Base-by-base conservation (phyloP, 2,797 vertebrate genomes). In the Xiphophorus birchmanni region DNA sequence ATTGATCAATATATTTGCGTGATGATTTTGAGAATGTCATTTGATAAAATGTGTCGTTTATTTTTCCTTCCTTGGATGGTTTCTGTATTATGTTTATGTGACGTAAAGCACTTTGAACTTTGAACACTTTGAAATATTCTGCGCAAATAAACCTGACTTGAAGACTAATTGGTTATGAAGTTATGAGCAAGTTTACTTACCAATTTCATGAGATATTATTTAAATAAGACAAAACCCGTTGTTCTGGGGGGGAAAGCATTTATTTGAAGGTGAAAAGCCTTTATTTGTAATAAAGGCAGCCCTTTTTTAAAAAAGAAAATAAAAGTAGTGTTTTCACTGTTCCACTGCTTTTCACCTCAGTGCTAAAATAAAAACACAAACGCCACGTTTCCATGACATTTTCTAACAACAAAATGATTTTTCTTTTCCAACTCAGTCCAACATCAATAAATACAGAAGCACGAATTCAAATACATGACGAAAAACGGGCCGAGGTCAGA, bases 241-340 rank as follows among this genome's bases (percentile, higher is more conserved):
- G 42, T 8, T 58, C 69, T 15, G 37, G 86, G 52, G 42, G 73
- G 63, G 83, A 85, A 74, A 65, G 79, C 42, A 8, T 92, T 91
- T 91, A 93, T 89, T 89, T 37, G 56, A 2, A 75, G 44, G 69
- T 15, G 44, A 18, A 26, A 81, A 45, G 65, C 80, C 35, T 58
- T 75, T 69, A 81, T 85, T 83, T 60, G 77, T 83, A 72, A 84
- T 78, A 81, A 73, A 89, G 86, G 84, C 87, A 92, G 90, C 89
- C 89, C 84, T 93, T 54, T 26, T 86, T 79, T 23, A 69, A 7
- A 23, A 4, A 67, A 75, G 78, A 82, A 80, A 37, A n/a, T 8
- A 73, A 10, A 74, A 15, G 48, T 76, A 74, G 35, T 77, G 42
- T 60, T 47, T 29, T 54, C 13, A 26, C 2, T 52, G 13, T 45